Percentiles rank a stretch among this genome's conserved stretches.
Conservation (phyloP, 1,140 invertebrate genomes). For the Drosophila takahashii region DNA sequence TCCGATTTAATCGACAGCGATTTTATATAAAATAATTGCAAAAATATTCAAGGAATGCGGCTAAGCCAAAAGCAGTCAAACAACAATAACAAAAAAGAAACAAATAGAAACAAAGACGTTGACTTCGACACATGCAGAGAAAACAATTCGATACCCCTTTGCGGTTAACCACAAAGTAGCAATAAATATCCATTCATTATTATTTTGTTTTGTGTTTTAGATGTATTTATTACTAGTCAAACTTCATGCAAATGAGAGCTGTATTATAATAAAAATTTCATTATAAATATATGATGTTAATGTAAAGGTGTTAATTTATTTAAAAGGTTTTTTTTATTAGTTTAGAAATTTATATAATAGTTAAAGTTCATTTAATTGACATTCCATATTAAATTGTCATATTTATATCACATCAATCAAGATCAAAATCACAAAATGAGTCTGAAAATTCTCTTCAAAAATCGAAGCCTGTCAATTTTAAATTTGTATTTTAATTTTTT, state of each 20-base stretch:
- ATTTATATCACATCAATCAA: constrained; percentile 6
- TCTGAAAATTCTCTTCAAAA: constrained; percentile 1
- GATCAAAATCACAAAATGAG: constrained; percentile 1
- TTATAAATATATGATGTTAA: too few relatives aligned
- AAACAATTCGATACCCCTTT: constrained; percentile 7
- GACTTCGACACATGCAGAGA: constrained; percentile 30
- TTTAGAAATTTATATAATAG: not conserved
- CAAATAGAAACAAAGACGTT: constrained; percentile 33
- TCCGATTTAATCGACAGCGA: constrained; percentile 34
- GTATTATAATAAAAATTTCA: not conserved
- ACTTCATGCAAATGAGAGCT: not conserved
- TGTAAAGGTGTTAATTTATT: too few relatives aligned
- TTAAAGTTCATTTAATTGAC: not conserved
- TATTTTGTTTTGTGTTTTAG: too few relatives aligned
- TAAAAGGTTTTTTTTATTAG: too few relatives aligned
- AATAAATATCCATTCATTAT: not conserved
- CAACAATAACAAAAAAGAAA: constrained; percentile 28
- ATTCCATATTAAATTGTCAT: not conserved
- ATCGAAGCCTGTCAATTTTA: not conserved
- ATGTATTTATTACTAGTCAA: not conserved
- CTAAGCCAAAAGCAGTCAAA: constrained; percentile 49
- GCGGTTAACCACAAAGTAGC: constrained; percentile 1
- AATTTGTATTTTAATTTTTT: constrained; percentile 2
- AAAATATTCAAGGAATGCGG: constrained; percentile 73
- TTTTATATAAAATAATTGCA: constrained; percentile 64